Base-by-base conservation (phyloP, 2,797 vertebrate species). In the Squalus acanthias region DNA sequence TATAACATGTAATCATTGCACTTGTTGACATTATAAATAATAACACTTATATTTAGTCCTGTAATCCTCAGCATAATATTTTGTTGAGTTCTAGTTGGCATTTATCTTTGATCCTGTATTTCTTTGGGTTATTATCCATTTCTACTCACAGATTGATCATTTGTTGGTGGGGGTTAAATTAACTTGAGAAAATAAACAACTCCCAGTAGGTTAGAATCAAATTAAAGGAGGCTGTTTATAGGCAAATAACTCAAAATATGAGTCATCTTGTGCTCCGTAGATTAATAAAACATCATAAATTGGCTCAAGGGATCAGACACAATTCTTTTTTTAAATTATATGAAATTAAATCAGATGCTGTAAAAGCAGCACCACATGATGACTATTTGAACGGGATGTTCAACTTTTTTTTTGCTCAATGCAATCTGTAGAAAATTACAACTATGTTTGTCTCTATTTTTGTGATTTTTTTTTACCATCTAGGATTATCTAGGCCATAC, bases 71-170 rank as follows among this genome's bases (percentile, higher is more conserved):
- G 70, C 12, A 15, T 76, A 24, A 26, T 17, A 10, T 76, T 53
- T 20, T 33, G 46, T 57, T 95, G 29, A 63, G 60, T 57, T 53
- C 70, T 57, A 53, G 13, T 17, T 95, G 69, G 15, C 46, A 74
- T 60, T 72, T 53, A 29, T 95, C 94, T 39, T 74, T 74, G 50
- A 74, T 20, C 69, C 29, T n/a, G 46, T 53, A 57, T 20, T 57
- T 76, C 72, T 76, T 5, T 95, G 94, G 4, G 94, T 8, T 74
- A 95, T 95, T 74, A 95, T 95, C 29, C 53, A 53, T 57, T 95
- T n/a, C 70, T 57, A 4, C 17, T 50, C 39, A 70, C 22, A 70
- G n/a, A 70, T 50, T 95, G 50, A 74, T 33, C 20, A 17, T 29
- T 33, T 76, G 94, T 60, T 76, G 13, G 12, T 76, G 50, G 94